Evolutionary conservation across 1,140 invertebrate genomes (phyloP).

Genomic region (Thrips palmi): DNA sequence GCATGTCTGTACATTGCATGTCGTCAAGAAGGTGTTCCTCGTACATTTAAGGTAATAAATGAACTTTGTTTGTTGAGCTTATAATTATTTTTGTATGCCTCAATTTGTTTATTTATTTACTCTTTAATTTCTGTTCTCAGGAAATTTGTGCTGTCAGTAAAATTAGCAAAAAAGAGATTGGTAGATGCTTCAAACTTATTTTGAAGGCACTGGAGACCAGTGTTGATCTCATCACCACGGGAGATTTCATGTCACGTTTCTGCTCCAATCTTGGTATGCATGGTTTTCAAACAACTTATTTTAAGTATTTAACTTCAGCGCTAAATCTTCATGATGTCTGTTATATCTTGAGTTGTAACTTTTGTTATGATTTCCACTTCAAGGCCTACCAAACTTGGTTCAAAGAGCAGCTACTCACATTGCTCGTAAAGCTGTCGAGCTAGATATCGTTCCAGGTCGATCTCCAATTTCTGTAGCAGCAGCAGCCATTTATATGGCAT

Average conservation of each 20-base stretch:
- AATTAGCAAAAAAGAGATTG: slow-evolving; percentile 99
- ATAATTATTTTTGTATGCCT: neutral
- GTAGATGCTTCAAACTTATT: slow-evolving; percentile 89
- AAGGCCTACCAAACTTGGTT: slow-evolving; percentile 68
- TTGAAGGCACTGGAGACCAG: slow-evolving; percentile 83
- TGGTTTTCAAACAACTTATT: neutral
- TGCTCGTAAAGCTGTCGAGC: slow-evolving; percentile 86
- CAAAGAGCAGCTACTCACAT: slow-evolving; percentile 94
- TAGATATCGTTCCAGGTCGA: slow-evolving; percentile 95
- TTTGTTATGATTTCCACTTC: slow-evolving; percentile 13
- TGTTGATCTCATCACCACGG: slow-evolving; percentile 94
- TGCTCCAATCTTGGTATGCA: slow-evolving; percentile 54
- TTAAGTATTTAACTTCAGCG: neutral
- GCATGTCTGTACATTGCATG: slow-evolving; percentile 99
- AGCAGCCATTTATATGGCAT: slow-evolving; percentile 99
- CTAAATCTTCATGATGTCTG: neutral
- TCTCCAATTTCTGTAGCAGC: slow-evolving; percentile 98
- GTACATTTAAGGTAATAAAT: slow-evolving; percentile 74
- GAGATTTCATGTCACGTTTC: slow-evolving; percentile 94
- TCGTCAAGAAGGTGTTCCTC: slow-evolving; percentile 91
- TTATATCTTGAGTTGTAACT: slow-evolving; percentile 9
- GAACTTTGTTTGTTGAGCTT: neutral
- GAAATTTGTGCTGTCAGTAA: slow-evolving; percentile 98
- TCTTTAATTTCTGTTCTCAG: slow-evolving; percentile 19
- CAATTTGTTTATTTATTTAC: neutral